Percentiles rank a stretch among this genome's conserved stretches.
Conservation (phyloP, 35 echinoderm and acorn worm genomes). For the Anneissia japonica region DNA sequence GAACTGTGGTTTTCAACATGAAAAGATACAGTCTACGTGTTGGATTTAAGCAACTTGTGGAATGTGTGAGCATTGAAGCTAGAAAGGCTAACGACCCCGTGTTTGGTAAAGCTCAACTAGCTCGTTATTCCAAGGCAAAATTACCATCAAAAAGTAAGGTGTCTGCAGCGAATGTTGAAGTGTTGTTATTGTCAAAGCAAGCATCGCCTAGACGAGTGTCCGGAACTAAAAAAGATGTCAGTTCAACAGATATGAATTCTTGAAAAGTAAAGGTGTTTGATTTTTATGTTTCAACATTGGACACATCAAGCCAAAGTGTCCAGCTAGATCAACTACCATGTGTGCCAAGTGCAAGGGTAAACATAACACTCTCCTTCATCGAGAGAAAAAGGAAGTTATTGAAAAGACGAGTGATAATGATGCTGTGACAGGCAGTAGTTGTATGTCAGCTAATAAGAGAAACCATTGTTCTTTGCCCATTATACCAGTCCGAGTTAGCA, state of each 20-base stretch:
- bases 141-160: too few species aligned
- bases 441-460: too few species aligned
- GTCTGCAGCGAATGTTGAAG: not conserved
- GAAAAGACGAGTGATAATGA: too few species aligned
- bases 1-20: not conserved
- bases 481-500: too few species aligned
- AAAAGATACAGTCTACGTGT: not conserved
- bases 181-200: not conserved
- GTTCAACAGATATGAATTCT: not conserved
- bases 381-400: too few species aligned
- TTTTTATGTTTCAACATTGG: not conserved
- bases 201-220: not conserved
- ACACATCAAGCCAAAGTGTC: not conserved
- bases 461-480: too few species aligned
- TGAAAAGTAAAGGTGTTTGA: not conserved
- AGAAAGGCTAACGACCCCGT: conserved; percentile 27
- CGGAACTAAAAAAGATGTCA: not conserved
- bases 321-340: not conserved
- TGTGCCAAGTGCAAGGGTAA: not conserved
- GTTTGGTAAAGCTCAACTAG: conserved; percentile 7
- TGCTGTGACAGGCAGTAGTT: too few species aligned
- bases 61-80: not conserved
- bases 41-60: conserved; percentile 12
- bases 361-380: not conserved
- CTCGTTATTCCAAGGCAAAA: too few species aligned